A percentile compares a stretch with the other conserved stretches of the same genome.
These are phyloP conservation scores for Embidobia sp. DNA, from an alignment of 2,888 invertebrate species.

Conservation along the genomic window DNA sequence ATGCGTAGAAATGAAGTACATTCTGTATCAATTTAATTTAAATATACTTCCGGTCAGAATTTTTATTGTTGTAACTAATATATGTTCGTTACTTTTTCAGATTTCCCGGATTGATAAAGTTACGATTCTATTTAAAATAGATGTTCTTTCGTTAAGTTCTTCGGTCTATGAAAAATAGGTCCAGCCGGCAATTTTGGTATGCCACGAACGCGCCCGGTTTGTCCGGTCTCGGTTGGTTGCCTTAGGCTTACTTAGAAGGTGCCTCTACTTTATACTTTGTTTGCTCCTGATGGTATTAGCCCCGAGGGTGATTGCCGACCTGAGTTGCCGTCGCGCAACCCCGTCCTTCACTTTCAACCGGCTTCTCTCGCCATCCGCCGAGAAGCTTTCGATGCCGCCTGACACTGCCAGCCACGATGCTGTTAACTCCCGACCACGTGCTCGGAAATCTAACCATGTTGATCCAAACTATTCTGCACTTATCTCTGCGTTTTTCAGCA, in stretches of 20 bases:
- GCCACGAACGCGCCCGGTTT: slow-evolving; percentile 68
- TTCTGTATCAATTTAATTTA: no score
- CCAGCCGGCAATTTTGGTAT: slow-evolving; percentile 72
- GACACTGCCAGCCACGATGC: slow-evolving; percentile 72
- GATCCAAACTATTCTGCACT: slow-evolving; percentile 65
- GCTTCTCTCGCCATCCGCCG: slow-evolving; percentile 64
- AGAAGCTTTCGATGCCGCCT: slow-evolving; percentile 68
- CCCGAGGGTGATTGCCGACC: slow-evolving; percentile 76
- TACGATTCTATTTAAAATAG: no score
- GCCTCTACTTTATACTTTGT: slow-evolving; percentile 79
- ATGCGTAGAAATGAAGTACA: no score
- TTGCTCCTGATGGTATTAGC: slow-evolving; percentile 79
- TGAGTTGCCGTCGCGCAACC: slow-evolving; percentile 67
- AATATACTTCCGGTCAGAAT: no score
- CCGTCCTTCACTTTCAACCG: slow-evolving; percentile 58
- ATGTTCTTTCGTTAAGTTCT: no score
- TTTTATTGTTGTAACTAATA: no score
- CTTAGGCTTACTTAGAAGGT: slow-evolving; percentile 76
- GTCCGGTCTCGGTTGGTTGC: slow-evolving; percentile 75
- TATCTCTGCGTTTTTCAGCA: slow-evolving; percentile 10
- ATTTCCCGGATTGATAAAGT: no score
- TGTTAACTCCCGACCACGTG: slow-evolving; percentile 78
- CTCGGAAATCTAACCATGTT: slow-evolving; percentile 76
- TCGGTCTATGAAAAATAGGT: no score
- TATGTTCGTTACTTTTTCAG: no score